Percentiles rank a stretch among this genome's conserved stretches.
Evolutionary conservation across 2,797 vertebrate genomes (phyloP).

Genomic region (Sebastes aleutianus): DNA sequence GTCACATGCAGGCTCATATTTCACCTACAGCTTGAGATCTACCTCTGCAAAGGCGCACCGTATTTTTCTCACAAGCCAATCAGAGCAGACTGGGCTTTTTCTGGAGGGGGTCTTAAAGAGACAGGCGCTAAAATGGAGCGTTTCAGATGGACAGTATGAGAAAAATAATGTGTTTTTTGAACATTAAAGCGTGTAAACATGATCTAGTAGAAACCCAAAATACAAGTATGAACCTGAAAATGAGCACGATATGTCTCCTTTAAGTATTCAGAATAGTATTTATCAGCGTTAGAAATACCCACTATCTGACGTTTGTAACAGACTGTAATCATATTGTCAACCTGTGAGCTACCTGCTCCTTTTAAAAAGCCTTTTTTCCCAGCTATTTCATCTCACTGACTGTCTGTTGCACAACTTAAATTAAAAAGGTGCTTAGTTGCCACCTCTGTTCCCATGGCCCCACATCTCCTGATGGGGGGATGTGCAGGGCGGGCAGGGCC

Average conservation of each 20-base stretch:
- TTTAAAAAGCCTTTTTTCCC: neutral
- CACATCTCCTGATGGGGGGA: conserved; percentile 41
- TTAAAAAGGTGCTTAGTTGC: conserved; percentile 21
- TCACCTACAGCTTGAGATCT: no score
- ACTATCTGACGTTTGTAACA: neutral
- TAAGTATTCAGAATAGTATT: neutral
- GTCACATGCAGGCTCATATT: no score
- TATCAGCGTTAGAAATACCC: neutral
- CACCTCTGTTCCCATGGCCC: conserved; percentile 44
- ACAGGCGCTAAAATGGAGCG: no score
- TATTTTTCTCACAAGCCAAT: no score
- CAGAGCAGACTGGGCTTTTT: no score
- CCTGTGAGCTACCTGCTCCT: conserved; percentile 14
- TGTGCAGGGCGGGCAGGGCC: conserved; percentile 41
- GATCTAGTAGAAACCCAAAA: accelerated
- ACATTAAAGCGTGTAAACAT: no score
- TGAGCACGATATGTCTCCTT: neutral
- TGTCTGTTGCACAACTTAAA: conserved; percentile 27
- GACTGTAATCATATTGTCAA: neutral
- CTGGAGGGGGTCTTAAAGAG: no score
- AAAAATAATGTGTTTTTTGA: neutral
- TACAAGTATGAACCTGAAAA: no score
- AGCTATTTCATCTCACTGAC: neutral
- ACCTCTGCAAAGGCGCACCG: no score
- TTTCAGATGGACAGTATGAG: neutral